Conservation (phyloP, 2,888 invertebrate species). For the Neoscelio sp. region DNA sequence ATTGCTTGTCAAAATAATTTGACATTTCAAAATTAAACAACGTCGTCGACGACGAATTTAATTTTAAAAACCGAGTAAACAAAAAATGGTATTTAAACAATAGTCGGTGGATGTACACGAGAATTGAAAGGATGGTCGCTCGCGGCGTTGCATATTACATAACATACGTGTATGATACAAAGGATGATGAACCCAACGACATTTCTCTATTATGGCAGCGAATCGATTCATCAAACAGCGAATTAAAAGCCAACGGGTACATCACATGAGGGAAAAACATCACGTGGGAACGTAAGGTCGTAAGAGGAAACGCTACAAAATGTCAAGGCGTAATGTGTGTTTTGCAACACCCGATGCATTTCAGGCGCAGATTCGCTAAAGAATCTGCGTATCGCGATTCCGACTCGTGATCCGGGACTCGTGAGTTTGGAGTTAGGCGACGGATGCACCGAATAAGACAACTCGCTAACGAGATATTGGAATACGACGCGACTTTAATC, state of each 20-base stretch:
- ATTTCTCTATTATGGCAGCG: conserved; percentile 69
- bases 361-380: conserved; percentile 26
- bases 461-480: conserved; percentile 44
- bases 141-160: conserved; percentile 43
- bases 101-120: conserved; percentile 7
- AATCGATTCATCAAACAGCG: conserved; percentile 74
- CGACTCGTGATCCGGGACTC: not conserved
- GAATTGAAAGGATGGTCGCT: conserved; percentile 42
- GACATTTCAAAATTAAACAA: not conserved
- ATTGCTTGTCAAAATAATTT: not conserved
- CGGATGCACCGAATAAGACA: conserved; percentile 32
- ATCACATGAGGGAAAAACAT: conserved; percentile 62
- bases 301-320: conserved; percentile 71
- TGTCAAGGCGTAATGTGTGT: conserved; percentile 73
- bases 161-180: conserved; percentile 37
- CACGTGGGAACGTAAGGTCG: conserved; percentile 71
- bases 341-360: conserved; percentile 70
- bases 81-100: conserved; percentile 1
- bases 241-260: conserved; percentile 68
- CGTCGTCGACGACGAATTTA: too few species aligned
- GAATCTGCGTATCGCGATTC: too few species aligned
- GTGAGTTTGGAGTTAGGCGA: conserved; percentile 18
- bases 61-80: too few species aligned
- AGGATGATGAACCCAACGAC: conserved; percentile 68
- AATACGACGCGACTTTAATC: conserved; percentile 47